A percentile compares a stretch with the other conserved stretches of the same genome.
phyloP scores from a whole-genome alignment of 2,888 invertebrate species.

The Antitype chi region DNA sequence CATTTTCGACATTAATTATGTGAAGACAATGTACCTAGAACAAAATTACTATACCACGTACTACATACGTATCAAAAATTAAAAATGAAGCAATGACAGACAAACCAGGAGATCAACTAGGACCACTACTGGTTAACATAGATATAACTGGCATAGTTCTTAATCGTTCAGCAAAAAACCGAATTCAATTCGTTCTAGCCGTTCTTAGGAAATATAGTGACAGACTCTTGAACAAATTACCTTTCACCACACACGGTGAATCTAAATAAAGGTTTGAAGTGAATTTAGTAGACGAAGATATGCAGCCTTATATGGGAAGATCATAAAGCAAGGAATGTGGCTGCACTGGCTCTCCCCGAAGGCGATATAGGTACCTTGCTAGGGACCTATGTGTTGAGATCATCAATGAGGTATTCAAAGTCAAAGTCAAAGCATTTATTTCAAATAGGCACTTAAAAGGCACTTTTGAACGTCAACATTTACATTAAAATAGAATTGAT shows the following conservation, averaged over 20 bases:
- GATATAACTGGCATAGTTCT: slow-evolving; percentile 4
- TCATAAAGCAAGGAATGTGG: slow-evolving; percentile 46
- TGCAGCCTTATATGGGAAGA: slow-evolving; percentile 31
- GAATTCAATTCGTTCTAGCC: slow-evolving; percentile 9
- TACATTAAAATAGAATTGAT: too few species aligned
- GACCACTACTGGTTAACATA: slow-evolving; percentile 18
- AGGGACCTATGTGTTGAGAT: not conserved
- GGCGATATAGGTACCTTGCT: slow-evolving; percentile 18
- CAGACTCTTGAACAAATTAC: slow-evolving; percentile 20
- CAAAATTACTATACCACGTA: not conserved
- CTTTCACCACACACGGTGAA: slow-evolving; percentile 27
- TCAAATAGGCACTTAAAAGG: too few species aligned
- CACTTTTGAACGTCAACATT: too few species aligned
- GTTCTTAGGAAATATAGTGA: slow-evolving; percentile 13
- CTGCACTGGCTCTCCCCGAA: slow-evolving; percentile 20
- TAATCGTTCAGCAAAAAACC: not conserved
- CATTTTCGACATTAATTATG: not conserved
- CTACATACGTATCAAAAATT: not conserved
- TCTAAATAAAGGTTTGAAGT: slow-evolving; percentile 40
- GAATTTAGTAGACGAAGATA: slow-evolving; percentile 22
- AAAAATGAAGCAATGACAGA: not conserved
- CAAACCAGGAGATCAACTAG: not conserved
- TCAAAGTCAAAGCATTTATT: too few species aligned
- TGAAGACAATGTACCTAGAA: not conserved
- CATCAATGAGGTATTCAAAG: slow-evolving; percentile 30